These are phyloP conservation scores for Agriotes lineatus DNA, from an alignment of 2,888 invertebrate species.

Conservation along the genomic window DNA sequence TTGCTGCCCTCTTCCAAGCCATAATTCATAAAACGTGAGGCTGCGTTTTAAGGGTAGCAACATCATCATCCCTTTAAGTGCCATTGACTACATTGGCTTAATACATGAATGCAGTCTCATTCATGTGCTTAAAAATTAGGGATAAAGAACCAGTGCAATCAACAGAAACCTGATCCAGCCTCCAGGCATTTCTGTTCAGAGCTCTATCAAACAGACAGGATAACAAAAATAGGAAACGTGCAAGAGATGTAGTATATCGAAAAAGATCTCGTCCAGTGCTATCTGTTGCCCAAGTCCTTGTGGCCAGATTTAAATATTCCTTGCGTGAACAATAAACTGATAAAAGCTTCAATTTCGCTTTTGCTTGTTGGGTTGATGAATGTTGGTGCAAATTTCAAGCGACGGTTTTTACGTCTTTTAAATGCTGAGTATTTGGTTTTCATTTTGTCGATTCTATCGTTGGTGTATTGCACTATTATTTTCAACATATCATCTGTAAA, in stretches of 20 bases:
- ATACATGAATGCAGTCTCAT: too few relatives aligned
- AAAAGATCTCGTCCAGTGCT: conserved; percentile 18
- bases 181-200: too few relatives aligned
- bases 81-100: too few relatives aligned
- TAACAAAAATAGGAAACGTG: conserved; percentile 25
- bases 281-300: conserved; percentile 20
- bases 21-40: too few relatives aligned
- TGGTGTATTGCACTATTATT: conserved; percentile 7
- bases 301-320: conserved; percentile 20
- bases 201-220: conserved; percentile 24
- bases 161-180: too few relatives aligned
- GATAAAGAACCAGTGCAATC: too few relatives aligned
- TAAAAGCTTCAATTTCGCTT: conserved; percentile 10
- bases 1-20: too few relatives aligned
- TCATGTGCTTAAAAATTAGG: too few relatives aligned
- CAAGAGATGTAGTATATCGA: conserved; percentile 17
- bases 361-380: background rate
- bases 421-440: background rate
- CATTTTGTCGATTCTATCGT: conserved; percentile 3
- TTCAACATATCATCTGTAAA: conserved; percentile 19
- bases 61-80: too few relatives aligned
- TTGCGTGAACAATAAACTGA: conserved; percentile 15
- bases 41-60: too few relatives aligned
- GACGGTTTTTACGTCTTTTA: background rate
- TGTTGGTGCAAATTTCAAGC: conserved; percentile 8